phyloP scores from a whole-genome alignment of 2,797 vertebrate genomes.

The Cirrhinus molitorella region DNA sequence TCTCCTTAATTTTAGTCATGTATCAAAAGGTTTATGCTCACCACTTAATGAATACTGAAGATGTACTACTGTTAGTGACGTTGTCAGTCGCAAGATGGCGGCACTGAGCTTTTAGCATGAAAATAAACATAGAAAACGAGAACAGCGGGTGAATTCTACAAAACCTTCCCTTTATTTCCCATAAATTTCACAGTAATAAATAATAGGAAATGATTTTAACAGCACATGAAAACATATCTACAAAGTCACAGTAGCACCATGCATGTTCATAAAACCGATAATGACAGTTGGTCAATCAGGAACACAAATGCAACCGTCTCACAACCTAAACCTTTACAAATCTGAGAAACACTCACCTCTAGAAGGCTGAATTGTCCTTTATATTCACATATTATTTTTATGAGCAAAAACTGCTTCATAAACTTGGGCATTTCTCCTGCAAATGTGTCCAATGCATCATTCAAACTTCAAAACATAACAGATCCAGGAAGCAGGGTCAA shows the following conservation, averaged over 20 bases:
- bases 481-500: not conserved
- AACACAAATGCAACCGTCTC: slow-evolving; percentile 35
- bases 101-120: not conserved
- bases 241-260: slow-evolving; percentile 56
- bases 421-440: not conserved
- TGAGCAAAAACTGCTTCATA: not conserved
- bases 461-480: slow-evolving; percentile 18
- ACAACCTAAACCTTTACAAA: slow-evolving; percentile 23
- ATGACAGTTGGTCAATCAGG: slow-evolving; percentile 16
- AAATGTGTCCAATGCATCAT: slow-evolving; percentile 14
- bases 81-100: slow-evolving; percentile 17
- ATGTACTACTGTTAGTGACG: not conserved
- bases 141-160: slow-evolving; percentile 25
- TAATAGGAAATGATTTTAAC: slow-evolving; percentile 19
- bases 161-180: slow-evolving; percentile 60
- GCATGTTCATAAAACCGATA: slow-evolving; percentile 43
- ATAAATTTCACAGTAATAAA: slow-evolving; percentile 53
- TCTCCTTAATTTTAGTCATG: not conserved
- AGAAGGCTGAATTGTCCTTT: not conserved
- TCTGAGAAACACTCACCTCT: not conserved
- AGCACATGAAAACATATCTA: slow-evolving; percentile 49
- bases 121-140: not conserved
- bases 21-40: not conserved
- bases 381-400: not conserved
- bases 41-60: no score